Percentiles rank a stretch among this genome's conserved stretches.
phyloP scores from a whole-genome alignment of 1,140 invertebrate species.

The Trichonephila clavata region DNA sequence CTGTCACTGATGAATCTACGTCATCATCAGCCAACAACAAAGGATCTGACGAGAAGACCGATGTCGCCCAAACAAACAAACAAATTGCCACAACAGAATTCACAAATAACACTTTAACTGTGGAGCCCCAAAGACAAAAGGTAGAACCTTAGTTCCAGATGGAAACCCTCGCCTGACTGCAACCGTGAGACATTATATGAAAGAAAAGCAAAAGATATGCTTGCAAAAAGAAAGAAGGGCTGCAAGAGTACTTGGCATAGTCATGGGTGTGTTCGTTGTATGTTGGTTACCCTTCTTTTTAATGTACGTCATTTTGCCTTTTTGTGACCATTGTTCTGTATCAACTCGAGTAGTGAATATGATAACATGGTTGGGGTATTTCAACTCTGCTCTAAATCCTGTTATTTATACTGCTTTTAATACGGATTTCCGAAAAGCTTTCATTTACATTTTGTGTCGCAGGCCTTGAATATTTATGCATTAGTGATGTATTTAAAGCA shows the following conservation, averaged over 20 bases:
- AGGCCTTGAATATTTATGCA: neutral
- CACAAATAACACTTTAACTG: neutral
- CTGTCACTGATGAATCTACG: constrained; percentile 69
- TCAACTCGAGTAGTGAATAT: constrained; percentile 91
- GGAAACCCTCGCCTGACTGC: constrained; percentile 63
- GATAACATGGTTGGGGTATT: constrained; percentile 97
- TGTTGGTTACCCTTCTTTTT: constrained; percentile 98
- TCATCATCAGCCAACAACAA: constrained; percentile 60
- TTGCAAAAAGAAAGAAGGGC: constrained; percentile 94
- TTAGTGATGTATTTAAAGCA: neutral
- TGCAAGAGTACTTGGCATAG: constrained; percentile 94
- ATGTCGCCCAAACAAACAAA: neutral
- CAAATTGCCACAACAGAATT: neutral
- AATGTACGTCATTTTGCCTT: constrained; percentile 95
- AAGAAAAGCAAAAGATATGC: constrained; percentile 95
- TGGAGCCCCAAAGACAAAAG: neutral
- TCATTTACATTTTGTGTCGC: constrained; percentile 84
- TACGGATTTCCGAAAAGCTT: constrained; percentile 95
- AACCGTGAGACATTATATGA: constrained; percentile 89
- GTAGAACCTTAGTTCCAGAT: constrained; percentile 52
- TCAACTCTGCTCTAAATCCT: constrained; percentile 98
- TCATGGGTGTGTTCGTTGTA: constrained; percentile 94
- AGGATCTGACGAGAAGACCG: constrained; percentile 54
- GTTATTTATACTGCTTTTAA: constrained; percentile 99
- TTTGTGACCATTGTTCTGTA: constrained; percentile 88